Percentiles rank a stretch among this genome's conserved stretches.
These are phyloP conservation scores for Baryphthengus martii DNA, from an alignment of 2,113 vertebrate species.

Conservation along the genomic window DNA sequence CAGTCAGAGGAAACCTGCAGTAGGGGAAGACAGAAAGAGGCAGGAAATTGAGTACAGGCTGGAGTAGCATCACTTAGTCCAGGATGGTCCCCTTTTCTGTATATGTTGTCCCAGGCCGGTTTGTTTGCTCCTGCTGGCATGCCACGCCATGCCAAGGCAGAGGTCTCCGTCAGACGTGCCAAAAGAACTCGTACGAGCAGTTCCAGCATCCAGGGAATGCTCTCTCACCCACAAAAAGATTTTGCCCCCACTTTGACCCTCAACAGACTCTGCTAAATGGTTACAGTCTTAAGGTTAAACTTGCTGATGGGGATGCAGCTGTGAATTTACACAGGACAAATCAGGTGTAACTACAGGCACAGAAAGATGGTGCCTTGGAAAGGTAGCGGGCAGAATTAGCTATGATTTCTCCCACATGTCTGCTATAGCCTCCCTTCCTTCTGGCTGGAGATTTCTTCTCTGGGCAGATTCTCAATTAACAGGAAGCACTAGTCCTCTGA, in stretches of 20 bases:
- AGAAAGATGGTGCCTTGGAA: not conserved
- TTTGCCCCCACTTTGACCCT: not conserved
- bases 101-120: too few relatives aligned
- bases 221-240: not conserved
- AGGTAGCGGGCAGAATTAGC: not conserved
- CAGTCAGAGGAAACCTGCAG: not conserved
- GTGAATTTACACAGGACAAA: not conserved
- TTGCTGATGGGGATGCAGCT: not conserved
- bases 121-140: not conserved
- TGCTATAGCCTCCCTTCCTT: not conserved
- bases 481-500: not conserved
- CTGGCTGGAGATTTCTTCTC: not conserved
- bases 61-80: not conserved
- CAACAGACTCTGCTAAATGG: not conserved
- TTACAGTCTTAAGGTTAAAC: not conserved
- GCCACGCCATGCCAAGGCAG: fast-evolving
- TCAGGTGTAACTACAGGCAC: not conserved
- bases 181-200: fast-evolving
- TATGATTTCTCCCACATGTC: not conserved
- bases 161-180: not conserved
- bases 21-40: not conserved
- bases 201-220: not conserved
- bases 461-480: not conserved
- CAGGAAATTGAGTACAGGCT: not conserved
- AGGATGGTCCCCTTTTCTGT: not conserved